Evolutionary conservation across 2,113 vertebrate species (phyloP).

Genomic region (Papio anubis): DNA sequence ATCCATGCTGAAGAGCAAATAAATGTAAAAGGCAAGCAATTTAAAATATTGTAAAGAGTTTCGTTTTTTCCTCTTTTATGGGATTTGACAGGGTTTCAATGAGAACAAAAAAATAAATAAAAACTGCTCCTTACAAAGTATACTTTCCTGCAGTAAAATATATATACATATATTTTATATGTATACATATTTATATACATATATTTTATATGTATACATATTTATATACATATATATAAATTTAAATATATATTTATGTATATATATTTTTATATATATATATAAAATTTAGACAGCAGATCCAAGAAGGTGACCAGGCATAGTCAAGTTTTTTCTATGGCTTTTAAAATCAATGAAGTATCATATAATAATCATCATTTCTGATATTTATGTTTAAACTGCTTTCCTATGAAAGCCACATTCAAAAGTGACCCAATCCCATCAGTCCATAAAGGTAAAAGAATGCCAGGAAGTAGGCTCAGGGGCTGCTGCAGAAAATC

Average conservation of each 20-base stretch:
- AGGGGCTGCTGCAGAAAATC: constrained; percentile 17
- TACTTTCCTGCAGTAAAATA: constrained; percentile 65
- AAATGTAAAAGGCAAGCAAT: constrained; percentile 45
- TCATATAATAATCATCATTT: constrained; percentile 69
- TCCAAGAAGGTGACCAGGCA: constrained; percentile 70
- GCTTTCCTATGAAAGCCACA: constrained; percentile 60
- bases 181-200: background rate
- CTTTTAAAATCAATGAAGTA: constrained; percentile 85
- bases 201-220: no score
- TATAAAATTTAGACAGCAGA: constrained; percentile 74
- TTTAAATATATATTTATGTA: no score
- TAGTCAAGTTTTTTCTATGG: constrained; percentile 81
- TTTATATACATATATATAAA: no score
- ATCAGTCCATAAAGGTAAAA: background rate
- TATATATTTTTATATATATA: background rate
- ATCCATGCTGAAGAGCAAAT: constrained; percentile 12
- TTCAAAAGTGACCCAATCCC: constrained; percentile 55
- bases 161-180: background rate
- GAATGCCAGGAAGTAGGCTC: background rate
- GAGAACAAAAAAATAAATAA: constrained; percentile 51
- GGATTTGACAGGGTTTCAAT: constrained; percentile 29
- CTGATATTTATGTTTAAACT: constrained; percentile 42
- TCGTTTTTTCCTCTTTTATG: background rate
- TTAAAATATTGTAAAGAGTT: constrained; percentile 21
- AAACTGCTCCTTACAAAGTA: constrained; percentile 64